Conservation (phyloP, 2,113 vertebrate species). For the Sebastes fasciatus region DNA sequence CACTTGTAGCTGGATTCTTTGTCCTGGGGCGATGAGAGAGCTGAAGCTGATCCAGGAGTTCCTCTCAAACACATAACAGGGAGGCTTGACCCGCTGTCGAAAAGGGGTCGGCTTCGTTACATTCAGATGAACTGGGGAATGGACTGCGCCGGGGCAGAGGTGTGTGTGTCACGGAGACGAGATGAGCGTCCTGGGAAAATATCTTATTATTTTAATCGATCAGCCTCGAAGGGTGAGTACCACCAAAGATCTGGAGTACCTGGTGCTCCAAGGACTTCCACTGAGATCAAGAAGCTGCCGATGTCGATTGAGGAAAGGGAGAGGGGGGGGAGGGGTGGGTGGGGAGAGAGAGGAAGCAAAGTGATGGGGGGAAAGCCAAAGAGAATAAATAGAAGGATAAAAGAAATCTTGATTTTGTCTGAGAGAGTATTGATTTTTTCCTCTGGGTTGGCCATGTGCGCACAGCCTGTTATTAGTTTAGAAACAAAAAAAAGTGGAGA, state of each 20-base stretch:
- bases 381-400: constrained; percentile 79
- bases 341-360: constrained; percentile 45
- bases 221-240: constrained; percentile 53
- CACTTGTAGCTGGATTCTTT: constrained; percentile 51
- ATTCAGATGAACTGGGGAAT: constrained; percentile 48
- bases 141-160: constrained; percentile 43
- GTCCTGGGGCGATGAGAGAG: constrained; percentile 41
- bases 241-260: constrained; percentile 59
- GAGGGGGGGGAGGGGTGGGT: not conserved
- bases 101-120: constrained; percentile 34
- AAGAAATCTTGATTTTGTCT: constrained; percentile 88
- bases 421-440: constrained; percentile 87
- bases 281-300: constrained; percentile 69
- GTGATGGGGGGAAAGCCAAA: constrained; percentile 61
- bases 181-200: constrained; percentile 72
- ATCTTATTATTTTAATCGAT: constrained; percentile 80
- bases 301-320: constrained; percentile 58
- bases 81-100: constrained; percentile 45
- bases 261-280: constrained; percentile 70
- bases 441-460: constrained; percentile 81
- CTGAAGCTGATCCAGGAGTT: constrained; percentile 51
- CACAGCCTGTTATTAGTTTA: constrained; percentile 85
- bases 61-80: constrained; percentile 33
- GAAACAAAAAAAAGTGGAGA: constrained; percentile 71
- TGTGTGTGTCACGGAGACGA: constrained; percentile 45